Evolutionary conservation across 1,140 invertebrate genomes (phyloP).

Genomic region (Microplitis mediator): DNA sequence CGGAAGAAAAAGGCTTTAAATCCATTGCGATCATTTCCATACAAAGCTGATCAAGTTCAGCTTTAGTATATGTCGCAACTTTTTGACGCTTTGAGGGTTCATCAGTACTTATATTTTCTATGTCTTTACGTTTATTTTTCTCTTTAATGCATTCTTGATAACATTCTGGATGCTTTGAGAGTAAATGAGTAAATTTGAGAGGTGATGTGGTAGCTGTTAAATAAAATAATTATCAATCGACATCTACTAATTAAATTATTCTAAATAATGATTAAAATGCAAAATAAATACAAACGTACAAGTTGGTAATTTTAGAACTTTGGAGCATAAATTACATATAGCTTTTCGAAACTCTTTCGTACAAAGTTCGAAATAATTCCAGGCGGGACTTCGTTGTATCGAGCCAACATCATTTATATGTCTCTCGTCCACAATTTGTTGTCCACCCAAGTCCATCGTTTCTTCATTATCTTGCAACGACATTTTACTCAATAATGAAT

Average conservation of each 20-base stretch:
- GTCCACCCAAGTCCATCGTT: too few relatives aligned
- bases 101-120: background rate
- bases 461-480: too few relatives aligned
- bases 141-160: background rate
- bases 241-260: too few relatives aligned
- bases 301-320: background rate
- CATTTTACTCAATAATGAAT: too few relatives aligned
- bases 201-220: background rate
- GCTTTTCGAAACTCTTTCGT: background rate
- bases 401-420: too few relatives aligned
- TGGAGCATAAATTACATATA: background rate
- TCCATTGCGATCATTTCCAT: constrained; percentile 16
- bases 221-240: background rate
- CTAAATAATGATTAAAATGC: background rate
- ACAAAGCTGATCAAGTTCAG: background rate
- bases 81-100: background rate
- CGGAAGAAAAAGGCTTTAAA: constrained; percentile 8
- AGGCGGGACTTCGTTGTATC: background rate
- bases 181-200: background rate
- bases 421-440: too few relatives aligned
- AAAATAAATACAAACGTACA: background rate
- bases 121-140: background rate
- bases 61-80: background rate
- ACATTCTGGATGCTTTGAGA: background rate
- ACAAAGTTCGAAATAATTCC: background rate